Evolutionary conservation across 2,888 invertebrate genomes (phyloP).

Genomic region (Chalcosyrphus nemorum): DNA sequence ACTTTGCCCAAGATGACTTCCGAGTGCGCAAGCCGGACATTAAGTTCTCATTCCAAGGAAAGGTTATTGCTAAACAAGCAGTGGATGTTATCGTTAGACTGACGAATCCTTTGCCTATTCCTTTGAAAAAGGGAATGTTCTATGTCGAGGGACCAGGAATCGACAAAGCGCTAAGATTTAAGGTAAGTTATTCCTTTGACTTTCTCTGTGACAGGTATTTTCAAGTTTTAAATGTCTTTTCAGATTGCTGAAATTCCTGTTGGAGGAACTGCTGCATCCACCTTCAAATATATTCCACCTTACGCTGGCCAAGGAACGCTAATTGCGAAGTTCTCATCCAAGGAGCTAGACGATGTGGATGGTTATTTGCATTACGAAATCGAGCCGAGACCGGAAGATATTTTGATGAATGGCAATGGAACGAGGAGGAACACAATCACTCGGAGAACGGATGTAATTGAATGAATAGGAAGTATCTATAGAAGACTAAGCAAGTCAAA

Average conservation of each 20-base stretch:
- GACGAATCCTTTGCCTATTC: conserved; percentile 91
- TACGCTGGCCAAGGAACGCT: conserved; percentile 91
- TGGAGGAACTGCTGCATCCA: conserved; percentile 87
- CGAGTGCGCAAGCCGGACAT: conserved; percentile 94
- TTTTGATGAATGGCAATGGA: conserved; percentile 77
- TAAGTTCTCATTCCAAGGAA: conserved; percentile 86
- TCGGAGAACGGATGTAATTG: conserved; percentile 79
- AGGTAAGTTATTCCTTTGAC: conserved; percentile 81
- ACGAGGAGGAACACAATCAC: conserved; percentile 77
- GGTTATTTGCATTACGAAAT: conserved; percentile 92
- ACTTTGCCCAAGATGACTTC: conserved; percentile 94
- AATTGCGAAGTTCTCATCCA: conserved; percentile 93
- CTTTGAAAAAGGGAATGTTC: conserved; percentile 90
- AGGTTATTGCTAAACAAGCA: conserved; percentile 83
- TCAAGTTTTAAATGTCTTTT: not conserved
- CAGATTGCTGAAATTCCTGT: conserved; percentile 83
- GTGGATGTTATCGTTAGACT: conserved; percentile 86
- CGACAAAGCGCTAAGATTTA: conserved; percentile 88
- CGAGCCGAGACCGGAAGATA: conserved; percentile 81
- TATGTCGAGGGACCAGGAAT: conserved; percentile 92
- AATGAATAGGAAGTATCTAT: conserved; percentile 65
- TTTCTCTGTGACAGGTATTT: not conserved
- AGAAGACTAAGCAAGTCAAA: not conserved
- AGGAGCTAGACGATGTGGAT: conserved; percentile 94
- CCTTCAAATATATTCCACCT: conserved; percentile 90